Conservation (phyloP, 2,113 vertebrate species). For the Psilopsiagon aurifrons region DNA sequence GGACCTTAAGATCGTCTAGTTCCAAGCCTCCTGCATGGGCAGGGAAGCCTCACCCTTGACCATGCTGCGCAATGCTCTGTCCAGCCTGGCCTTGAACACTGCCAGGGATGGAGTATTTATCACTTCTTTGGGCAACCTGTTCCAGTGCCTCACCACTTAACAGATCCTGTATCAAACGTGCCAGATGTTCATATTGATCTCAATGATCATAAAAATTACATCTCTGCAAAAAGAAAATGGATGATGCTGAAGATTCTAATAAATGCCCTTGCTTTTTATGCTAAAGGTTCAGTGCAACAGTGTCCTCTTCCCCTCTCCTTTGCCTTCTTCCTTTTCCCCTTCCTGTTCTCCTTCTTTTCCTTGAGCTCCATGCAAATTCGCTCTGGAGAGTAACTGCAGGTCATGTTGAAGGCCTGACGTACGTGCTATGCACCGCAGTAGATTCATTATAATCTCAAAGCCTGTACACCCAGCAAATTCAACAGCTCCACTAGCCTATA, state of each 20-base stretch:
- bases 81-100: not conserved
- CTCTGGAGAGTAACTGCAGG: not conserved
- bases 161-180: not conserved
- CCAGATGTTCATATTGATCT: not conserved
- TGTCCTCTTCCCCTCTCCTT: not conserved
- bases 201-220: not conserved
- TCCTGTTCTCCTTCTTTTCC: not conserved
- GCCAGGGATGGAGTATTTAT: not conserved
- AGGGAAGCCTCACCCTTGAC: not conserved
- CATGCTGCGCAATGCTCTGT: not conserved
- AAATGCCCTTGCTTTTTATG: not conserved
- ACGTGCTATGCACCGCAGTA: not conserved
- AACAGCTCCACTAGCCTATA: not conserved
- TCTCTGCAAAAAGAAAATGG: not conserved
- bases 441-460: not conserved
- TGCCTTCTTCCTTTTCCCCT: not conserved
- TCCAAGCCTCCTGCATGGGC: not conserved
- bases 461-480: not conserved
- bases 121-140: not conserved
- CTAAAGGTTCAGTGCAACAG: not conserved
- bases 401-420: not conserved
- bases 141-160: not conserved
- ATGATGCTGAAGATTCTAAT: not conserved
- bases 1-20: not conserved
- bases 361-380: not conserved